Percentiles rank a stretch among this genome's conserved stretches.
Conservation (phyloP, 1,140 invertebrate genomes). For the Drosophila nigrodunni region DNA sequence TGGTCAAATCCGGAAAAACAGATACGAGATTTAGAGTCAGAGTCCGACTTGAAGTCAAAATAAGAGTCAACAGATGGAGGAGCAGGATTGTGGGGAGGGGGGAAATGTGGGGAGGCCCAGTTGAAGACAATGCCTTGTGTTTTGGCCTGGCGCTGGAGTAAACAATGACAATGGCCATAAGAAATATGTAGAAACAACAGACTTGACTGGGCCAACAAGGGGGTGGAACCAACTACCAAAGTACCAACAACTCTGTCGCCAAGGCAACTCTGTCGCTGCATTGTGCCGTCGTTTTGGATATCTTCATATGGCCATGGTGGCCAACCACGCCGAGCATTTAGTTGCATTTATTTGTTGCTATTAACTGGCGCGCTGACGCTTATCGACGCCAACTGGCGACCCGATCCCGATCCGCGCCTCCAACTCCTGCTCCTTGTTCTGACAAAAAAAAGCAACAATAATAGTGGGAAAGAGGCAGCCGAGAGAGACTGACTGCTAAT, state of each 20-base stretch:
- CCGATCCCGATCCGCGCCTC: constrained; percentile 9
- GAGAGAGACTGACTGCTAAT: too few relatives aligned
- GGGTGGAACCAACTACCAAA: constrained; percentile 58
- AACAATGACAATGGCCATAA: constrained; percentile 75
- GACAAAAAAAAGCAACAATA: neutral
- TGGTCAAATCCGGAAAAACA: constrained; percentile 59
- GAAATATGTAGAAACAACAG: constrained; percentile 51
- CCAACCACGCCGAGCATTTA: constrained; percentile 70
- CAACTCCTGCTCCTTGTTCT: neutral
- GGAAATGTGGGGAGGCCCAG: neutral
- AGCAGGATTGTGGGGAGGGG: neutral
- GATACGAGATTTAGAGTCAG: constrained; percentile 8
- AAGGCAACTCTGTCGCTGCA: constrained; percentile 66
- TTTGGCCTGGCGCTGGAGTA: constrained; percentile 35
- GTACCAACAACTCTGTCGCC: constrained; percentile 61
- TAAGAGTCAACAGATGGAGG: constrained; percentile 34
- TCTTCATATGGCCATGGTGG: constrained; percentile 73
- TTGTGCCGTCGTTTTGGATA: constrained; percentile 83
- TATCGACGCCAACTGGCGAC: constrained; percentile 59
- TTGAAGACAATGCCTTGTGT: constrained; percentile 60
- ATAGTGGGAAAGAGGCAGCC: neutral
- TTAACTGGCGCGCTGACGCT: constrained; percentile 84
- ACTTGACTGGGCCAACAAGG: neutral
- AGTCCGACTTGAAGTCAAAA: constrained; percentile 6
- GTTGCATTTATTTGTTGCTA: constrained; percentile 84